Base-by-base conservation (phyloP, 1,140 invertebrate species). In the Fopius arisanus region DNA sequence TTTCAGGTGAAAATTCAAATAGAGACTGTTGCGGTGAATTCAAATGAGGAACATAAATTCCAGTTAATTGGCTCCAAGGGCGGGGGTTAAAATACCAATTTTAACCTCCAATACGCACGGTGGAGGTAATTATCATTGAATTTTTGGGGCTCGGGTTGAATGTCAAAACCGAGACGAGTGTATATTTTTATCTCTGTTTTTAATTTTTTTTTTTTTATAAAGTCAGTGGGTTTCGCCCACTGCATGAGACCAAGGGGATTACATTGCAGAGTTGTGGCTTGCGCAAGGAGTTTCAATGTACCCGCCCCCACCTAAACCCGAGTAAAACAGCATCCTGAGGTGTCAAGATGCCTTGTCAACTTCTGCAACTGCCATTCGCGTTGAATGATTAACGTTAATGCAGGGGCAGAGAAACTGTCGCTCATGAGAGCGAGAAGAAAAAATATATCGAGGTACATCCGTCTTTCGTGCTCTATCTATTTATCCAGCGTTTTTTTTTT, bases 201-300 rank as follows among this genome's bases (percentile, higher is more conserved):
- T 63, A 23, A n/a, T 6, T 7, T 26, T 12, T 16, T 7, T 65
- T 62, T 43, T 28, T 26, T 59, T 14, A 19, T 9, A 21, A 10
- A 59, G 23, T 19, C 9, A 5, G 43, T 33, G 19, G 70, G 62
- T 66, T 72, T 72, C 70, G 70, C 70, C 70, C 62, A 72, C 62
- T 40, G 41, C 54, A 59, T 59, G 23, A 66, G 66, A 40, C 41
- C 70, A 21, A 43, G 33, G 23, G 63, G 62, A 72, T 66, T 62
- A 66, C 23, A 72, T 72, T 65, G 70, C 70, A 72, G 66, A 72
- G 70, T 66, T 66, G 43, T 23, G 43, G 70, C 70, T 72, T 72
- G 62, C 70, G 70, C 70, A 72, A 72, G 62, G 31, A 40, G 33
- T 63, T 71, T 40, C 48, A 12, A 28, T 33, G 68, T 51, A 29